These are phyloP conservation scores for Sardina pilchardus DNA, from an alignment of 2,113 vertebrate species.

Conservation along the genomic window DNA sequence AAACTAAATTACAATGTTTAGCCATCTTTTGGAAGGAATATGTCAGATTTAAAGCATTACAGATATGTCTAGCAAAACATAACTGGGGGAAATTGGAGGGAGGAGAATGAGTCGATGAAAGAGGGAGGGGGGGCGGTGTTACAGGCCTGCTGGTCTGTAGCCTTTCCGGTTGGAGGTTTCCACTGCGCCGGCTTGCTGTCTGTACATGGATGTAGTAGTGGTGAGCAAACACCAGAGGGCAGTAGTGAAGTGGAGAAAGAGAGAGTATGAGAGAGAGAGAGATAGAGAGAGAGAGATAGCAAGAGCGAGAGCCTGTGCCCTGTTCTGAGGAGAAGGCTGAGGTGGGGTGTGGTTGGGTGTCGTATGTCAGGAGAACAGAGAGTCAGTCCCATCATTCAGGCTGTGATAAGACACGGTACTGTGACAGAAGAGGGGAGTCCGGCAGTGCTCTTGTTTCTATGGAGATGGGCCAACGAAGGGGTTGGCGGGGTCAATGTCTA, in stretches of 20 bases:
- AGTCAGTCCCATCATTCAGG: background rate
- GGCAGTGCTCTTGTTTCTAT: constrained; percentile 17
- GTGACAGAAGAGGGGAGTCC: background rate
- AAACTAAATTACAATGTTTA: background rate
- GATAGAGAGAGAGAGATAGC: background rate
- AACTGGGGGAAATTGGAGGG: background rate
- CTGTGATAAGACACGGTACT: background rate
- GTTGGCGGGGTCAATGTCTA: too few relatives aligned
- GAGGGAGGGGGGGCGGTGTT: constrained; percentile 23
- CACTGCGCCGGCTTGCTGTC: background rate
- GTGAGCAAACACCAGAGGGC: constrained; percentile 35
- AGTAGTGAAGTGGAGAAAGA: constrained; percentile 24
- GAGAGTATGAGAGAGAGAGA: too few relatives aligned
- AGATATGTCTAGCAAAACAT: background rate
- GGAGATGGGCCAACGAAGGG: constrained; percentile 6
- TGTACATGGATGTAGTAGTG: constrained; percentile 28
- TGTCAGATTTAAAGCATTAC: constrained; percentile 3
- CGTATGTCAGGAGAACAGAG: background rate
- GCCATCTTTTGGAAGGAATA: background rate
- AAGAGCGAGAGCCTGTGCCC: background rate
- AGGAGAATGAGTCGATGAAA: background rate
- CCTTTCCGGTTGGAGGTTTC: background rate
- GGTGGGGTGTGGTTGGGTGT: background rate
- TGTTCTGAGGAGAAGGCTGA: constrained; percentile 11
- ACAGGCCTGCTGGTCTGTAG: background rate